These are phyloP conservation scores for Hedychridium roseum DNA, from an alignment of 2,888 invertebrate genomes.

Conservation along the genomic window DNA sequence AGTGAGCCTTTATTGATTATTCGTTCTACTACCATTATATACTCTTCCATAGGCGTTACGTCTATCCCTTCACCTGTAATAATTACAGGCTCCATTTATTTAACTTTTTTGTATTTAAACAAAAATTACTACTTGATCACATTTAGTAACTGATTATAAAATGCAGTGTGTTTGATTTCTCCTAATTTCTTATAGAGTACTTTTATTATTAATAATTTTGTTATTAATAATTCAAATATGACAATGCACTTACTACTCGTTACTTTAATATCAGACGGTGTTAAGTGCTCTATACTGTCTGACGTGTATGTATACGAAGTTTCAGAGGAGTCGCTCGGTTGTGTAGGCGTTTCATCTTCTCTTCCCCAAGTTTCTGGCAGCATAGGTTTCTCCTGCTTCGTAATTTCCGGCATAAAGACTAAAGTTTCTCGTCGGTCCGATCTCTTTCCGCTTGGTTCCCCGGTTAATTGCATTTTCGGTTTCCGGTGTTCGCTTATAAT, in stretches of 20 bases:
- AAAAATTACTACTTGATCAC: background rate
- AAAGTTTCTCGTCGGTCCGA: no score
- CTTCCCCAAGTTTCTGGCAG: no score
- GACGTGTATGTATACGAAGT: no score
- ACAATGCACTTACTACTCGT: background rate
- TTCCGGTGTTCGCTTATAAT: background rate
- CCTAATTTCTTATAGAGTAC: background rate
- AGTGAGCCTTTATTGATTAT: background rate
- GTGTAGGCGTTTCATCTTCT: no score
- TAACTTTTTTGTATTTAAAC: background rate
- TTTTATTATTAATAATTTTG: background rate
- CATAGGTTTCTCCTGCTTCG: no score
- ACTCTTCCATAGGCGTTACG: conserved; percentile 2
- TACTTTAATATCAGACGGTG: no score
- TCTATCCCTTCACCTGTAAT: background rate
- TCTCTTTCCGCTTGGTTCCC: background rate
- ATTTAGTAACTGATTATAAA: background rate
- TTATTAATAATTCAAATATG: background rate
- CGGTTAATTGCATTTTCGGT: background rate
- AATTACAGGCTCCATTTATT: background rate
- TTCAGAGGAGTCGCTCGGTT: no score
- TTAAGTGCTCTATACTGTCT: no score
- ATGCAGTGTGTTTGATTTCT: background rate
- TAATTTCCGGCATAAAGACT: no score
- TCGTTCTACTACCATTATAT: conserved; percentile 3